Percentiles rank a stretch among this genome's conserved stretches.
Conservation (phyloP, 2,113 vertebrate genomes). For the Chrysochloris asiatica region DNA sequence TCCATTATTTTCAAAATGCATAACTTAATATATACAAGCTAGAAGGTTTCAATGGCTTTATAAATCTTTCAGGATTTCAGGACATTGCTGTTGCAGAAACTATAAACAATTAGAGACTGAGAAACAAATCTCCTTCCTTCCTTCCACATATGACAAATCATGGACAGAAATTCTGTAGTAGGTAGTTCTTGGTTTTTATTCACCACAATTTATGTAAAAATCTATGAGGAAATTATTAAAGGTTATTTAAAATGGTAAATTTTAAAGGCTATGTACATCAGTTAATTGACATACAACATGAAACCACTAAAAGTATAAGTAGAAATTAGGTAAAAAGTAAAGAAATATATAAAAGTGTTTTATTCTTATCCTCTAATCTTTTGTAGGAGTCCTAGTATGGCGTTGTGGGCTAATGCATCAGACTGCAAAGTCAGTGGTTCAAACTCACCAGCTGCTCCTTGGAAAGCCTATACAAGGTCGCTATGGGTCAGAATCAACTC, state of each 20-base stretch:
- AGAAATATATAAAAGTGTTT: neutral
- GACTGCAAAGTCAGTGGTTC: too few species aligned
- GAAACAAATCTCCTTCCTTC: neutral
- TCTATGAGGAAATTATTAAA: neutral
- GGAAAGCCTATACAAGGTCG: too few species aligned
- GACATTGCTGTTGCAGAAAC: neutral
- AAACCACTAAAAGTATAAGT: neutral
- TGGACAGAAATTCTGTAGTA: neutral
- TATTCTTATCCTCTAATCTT: neutral
- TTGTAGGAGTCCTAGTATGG: too few species aligned
- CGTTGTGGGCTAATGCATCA: too few species aligned
- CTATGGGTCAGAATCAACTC: too few species aligned
- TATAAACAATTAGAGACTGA: neutral
- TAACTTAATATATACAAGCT: neutral
- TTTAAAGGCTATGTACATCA: too few species aligned
- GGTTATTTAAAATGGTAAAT: neutral
- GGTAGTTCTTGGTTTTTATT: neutral
- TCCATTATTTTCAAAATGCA: slow-evolving; percentile 2
- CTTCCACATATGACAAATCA: neutral
- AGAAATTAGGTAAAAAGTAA: neutral
- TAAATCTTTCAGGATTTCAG: neutral
- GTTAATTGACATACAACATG: neutral
- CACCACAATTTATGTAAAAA: neutral
- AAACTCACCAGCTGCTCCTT: too few species aligned
- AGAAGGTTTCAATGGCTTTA: neutral